Evolutionary conservation across 2,888 invertebrate species (phyloP).

Genomic region (Mythimna ferrago): DNA sequence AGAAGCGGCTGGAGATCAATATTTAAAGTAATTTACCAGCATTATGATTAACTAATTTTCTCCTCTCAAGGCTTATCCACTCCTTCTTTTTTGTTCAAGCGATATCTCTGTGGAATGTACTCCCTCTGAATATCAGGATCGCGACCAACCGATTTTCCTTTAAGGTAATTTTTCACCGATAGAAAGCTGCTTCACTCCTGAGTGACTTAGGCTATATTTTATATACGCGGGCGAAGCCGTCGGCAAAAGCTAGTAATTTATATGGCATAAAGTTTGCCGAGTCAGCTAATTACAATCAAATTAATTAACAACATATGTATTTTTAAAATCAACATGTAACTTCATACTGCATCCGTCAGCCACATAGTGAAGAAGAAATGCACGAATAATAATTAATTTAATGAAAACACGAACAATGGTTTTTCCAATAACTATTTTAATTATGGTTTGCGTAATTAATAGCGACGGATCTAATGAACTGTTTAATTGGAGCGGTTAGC

Average conservation of each 20-base stretch:
- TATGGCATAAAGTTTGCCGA: neutral
- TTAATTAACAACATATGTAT: neutral
- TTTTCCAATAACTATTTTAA: constrained; percentile 13
- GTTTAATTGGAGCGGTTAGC: constrained; percentile 33
- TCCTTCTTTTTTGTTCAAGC: no score
- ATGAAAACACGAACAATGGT: neutral
- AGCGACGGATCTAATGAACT: constrained; percentile 30
- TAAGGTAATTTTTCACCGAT: no score
- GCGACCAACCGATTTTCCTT: no score
- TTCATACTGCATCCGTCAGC: neutral
- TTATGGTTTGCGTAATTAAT: constrained; percentile 33
- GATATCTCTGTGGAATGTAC: no score
- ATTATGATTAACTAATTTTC: no score
- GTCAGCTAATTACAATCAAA: no score
- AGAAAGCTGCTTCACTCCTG: no score
- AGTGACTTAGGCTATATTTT: no score
- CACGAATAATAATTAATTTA: neutral
- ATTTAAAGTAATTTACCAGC: neutral
- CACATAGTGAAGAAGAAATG: neutral
- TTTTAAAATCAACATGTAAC: neutral
- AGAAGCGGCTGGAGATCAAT: constrained; percentile 21
- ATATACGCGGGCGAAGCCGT: no score
- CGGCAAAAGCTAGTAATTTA: no score
- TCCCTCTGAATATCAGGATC: no score
- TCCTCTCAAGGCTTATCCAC: no score